phyloP scores from a whole-genome alignment of 2,797 vertebrate species.

The Poeciliopsis gracilis region DNA sequence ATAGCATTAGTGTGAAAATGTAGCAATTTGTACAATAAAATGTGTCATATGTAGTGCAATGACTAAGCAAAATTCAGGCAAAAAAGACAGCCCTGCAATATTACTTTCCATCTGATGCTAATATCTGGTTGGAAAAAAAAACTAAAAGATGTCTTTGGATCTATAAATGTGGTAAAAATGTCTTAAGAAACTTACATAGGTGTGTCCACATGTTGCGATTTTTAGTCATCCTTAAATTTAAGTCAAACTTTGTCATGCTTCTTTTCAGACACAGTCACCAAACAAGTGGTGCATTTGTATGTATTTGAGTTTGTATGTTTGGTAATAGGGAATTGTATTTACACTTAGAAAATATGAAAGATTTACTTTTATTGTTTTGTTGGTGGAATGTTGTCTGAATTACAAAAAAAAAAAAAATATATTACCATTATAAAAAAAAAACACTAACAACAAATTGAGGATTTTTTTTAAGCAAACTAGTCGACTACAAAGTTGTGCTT shows the following conservation, averaged over 20 bases:
- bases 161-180: background rate
- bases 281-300: too few relatives aligned
- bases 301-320: too few relatives aligned
- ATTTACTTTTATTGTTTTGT: too few relatives aligned
- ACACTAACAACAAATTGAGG: too few relatives aligned
- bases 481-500: background rate
- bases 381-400: too few relatives aligned
- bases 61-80: background rate
- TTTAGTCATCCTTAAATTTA: background rate
- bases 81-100: background rate
- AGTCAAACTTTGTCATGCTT: too few relatives aligned
- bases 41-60: background rate
- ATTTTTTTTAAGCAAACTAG: background rate
- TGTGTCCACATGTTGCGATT: background rate
- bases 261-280: too few relatives aligned
- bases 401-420: too few relatives aligned
- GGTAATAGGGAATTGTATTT: too few relatives aligned
- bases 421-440: too few relatives aligned
- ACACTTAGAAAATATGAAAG: too few relatives aligned
- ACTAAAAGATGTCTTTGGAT: background rate
- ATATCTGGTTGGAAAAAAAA: background rate
- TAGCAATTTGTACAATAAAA: background rate
- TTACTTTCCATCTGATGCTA: background rate
- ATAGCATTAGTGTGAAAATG: background rate
- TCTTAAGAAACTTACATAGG: background rate